Percentiles rank a stretch among this genome's conserved stretches.
Evolutionary conservation across 2,888 invertebrate genomes (phyloP).

Genomic region (Yponomeuta sedellus): DNA sequence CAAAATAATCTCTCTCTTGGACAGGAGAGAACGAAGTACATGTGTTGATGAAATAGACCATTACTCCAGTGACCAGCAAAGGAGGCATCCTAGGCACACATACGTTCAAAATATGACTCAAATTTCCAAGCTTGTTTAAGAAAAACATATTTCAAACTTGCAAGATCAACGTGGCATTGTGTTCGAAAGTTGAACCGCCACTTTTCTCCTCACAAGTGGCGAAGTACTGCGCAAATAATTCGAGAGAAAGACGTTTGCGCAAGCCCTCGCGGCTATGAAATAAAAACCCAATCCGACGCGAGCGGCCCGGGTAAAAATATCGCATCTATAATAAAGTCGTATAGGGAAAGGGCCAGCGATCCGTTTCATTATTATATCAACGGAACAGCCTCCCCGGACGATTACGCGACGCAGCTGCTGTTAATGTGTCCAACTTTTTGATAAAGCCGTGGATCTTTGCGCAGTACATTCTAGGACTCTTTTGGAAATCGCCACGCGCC

Average conservation of each 20-base stretch:
- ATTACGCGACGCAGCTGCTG: constrained; percentile 43
- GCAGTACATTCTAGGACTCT: no score
- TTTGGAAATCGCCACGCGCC: no score
- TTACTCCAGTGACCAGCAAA: no score
- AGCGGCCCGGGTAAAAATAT: not conserved
- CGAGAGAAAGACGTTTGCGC: not conserved
- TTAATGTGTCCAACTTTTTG: constrained; percentile 55
- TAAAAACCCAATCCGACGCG: not conserved
- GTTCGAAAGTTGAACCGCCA: not conserved
- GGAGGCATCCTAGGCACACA: no score
- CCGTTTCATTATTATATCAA: constrained; percentile 22
- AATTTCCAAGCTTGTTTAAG: no score
- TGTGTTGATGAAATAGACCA: no score
- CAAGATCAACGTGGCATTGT: no score
- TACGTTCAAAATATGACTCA: no score
- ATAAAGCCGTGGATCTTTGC: constrained; percentile 39
- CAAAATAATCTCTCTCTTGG: no score
- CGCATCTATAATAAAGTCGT: not conserved
- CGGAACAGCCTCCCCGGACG: constrained; percentile 1
- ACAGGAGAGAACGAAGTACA: no score
- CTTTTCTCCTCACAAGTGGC: not conserved
- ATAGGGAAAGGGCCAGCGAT: constrained; percentile 10
- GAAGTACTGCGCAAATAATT: not conserved
- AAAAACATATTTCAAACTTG: no score
- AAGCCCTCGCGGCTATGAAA: not conserved